Percentiles rank a stretch among this genome's conserved stretches.
Evolutionary conservation across 2,888 invertebrate species (phyloP).

Genomic region (Strigamia crassipes): DNA sequence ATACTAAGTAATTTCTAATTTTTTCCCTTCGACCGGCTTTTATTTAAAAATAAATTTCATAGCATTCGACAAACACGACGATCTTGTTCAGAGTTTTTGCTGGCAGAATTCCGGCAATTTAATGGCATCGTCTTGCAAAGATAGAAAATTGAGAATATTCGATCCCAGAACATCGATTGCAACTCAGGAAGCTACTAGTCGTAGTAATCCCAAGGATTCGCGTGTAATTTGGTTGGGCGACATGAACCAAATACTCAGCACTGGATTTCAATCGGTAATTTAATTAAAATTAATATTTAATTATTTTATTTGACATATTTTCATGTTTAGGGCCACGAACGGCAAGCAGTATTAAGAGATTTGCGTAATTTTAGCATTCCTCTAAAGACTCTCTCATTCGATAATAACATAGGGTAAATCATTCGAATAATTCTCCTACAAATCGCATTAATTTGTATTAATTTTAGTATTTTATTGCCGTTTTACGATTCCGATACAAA

Average conservation of each 20-base stretch:
- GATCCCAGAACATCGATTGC: conserved; percentile 58
- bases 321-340: conserved; percentile 69
- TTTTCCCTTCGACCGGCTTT: no score
- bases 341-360: conserved; percentile 89
- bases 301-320: background rate
- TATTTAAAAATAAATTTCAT: conserved; percentile 51
- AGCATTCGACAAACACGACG: conserved; percentile 75
- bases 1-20: background rate
- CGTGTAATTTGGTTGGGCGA: conserved; percentile 89
- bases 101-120: conserved; percentile 87
- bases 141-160: conserved; percentile 58
- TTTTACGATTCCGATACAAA: conserved; percentile 90
- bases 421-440: background rate
- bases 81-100: conserved; percentile 84
- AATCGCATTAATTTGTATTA: conserved; percentile 47
- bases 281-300: conserved; percentile 22
- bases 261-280: conserved; percentile 79
- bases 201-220: conserved; percentile 89
- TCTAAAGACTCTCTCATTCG: conserved; percentile 77
- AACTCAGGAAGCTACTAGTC: conserved; percentile 67
- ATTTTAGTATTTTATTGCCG: conserved; percentile 78
- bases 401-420: conserved; percentile 78
- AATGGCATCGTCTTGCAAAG: conserved; percentile 70
- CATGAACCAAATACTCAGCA: conserved; percentile 79
- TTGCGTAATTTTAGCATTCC: conserved; percentile 76